Evolutionary conservation across 2,888 invertebrate species (phyloP), one percentile per base, ranked within the genome.

Genomic region (Cantharis lateralis): DNA sequence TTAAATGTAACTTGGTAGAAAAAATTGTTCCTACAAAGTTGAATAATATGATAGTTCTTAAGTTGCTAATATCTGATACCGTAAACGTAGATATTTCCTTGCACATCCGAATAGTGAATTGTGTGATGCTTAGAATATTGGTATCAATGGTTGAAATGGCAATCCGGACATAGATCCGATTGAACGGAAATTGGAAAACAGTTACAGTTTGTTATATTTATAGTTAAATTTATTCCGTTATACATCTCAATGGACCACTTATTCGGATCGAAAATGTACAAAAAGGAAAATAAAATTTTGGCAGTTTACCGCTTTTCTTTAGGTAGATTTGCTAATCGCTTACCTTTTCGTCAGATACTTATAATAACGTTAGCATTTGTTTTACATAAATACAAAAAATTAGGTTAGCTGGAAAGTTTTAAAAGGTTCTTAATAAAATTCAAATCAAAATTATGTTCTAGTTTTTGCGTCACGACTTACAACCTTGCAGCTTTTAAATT

Each of bases 171-270:
- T 78, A 79, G 79, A 81, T 81, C 79, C 81, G 81, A 83, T 83
- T 81, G 82, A 82, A 83, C 80, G 82, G 80, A 83, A 83, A 83
- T 81, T 82, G 81, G 82, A 82, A 80, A 82, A 78, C 81, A 76
- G 79, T 81, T 63, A 78, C 80, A 81, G 76, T 81, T 79, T 80
- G 81, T 82, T 82, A 82, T 82, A 83, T 82, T 82, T 83, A 83
- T 80, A 82, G 82, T 80, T 81, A 79, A 81, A 81, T 82, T 82
- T 82, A 82, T 82, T 80, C 77, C 72, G 71, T 68, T 77, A 66
- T 75, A 73, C 70, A 70, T 70, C 81, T 78, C 80, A 62, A 48
- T 79, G 78, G 81, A 80, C 80, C 80, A 76, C 77, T 82, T 80
- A 75, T 77, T 80, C 66, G 66, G 72, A 74, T 81, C 81, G 80